Evolutionary conservation across 2,888 invertebrate species (phyloP).

Genomic region (Harpalus rubripes): DNA sequence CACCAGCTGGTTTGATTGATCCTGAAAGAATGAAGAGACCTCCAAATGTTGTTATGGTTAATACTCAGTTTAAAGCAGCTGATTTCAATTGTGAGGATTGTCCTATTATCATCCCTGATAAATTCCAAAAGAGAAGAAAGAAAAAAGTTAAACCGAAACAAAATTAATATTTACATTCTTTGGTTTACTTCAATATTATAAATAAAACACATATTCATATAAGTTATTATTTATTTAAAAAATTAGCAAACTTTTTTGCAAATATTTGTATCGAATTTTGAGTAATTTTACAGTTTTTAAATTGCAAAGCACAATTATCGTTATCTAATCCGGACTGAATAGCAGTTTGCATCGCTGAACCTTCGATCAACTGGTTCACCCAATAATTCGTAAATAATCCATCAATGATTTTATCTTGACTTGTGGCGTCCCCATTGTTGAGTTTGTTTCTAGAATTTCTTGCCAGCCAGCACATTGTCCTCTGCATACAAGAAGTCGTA

Average conservation of each 20-base stretch:
- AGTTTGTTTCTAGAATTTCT: conserved; percentile 76
- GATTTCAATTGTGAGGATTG: conserved; percentile 78
- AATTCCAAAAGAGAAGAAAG: conserved; percentile 39
- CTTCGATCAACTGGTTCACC: conserved; percentile 76
- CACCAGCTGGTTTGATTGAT: conserved; percentile 84
- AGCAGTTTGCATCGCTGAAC: conserved; percentile 80
- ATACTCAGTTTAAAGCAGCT: conserved; percentile 81
- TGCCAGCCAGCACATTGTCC: conserved; percentile 80
- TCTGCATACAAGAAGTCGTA: conserved; percentile 82
- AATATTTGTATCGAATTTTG: conserved; percentile 69
- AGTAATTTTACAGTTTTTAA: conserved; percentile 76
- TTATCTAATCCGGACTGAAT: conserved; percentile 77
- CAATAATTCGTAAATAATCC: conserved; percentile 77
- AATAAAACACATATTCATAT: conserved; percentile 52
- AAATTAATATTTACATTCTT: neutral
- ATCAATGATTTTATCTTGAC: conserved; percentile 78
- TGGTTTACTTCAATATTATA: neutral
- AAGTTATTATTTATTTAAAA: conserved; percentile 34
- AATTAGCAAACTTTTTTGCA: conserved; percentile 67
- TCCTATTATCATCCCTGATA: conserved; percentile 72
- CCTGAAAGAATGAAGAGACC: conserved; percentile 79
- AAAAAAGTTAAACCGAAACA: conserved; percentile 1
- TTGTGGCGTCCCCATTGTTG: conserved; percentile 75
- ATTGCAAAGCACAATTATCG: conserved; percentile 76
- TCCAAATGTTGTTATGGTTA: conserved; percentile 79